These are phyloP conservation scores for Yponomeuta malinellus DNA, from an alignment of 2,888 invertebrate species.

Conservation along the genomic window DNA sequence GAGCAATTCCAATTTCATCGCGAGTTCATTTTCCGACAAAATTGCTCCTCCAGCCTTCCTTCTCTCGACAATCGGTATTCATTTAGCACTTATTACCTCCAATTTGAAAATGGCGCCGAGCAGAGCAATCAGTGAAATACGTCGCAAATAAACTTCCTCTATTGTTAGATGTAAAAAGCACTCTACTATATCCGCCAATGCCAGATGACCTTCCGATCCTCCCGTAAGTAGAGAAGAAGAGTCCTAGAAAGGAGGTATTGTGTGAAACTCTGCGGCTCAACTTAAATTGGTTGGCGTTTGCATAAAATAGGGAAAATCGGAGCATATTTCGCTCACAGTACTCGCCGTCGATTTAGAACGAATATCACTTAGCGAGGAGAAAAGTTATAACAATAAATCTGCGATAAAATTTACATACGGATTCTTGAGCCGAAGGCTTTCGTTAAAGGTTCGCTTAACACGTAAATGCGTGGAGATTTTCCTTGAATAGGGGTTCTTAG, in stretches of 20 bases:
- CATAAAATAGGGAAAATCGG: slow-evolving; percentile 46
- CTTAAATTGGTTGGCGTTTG: slow-evolving; percentile 20
- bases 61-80: slow-evolving; percentile 33
- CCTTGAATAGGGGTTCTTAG: background rate
- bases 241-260: slow-evolving; percentile 23
- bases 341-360: slow-evolving; percentile 29
- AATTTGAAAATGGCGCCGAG: slow-evolving; percentile 42
- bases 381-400: slow-evolving; percentile 69
- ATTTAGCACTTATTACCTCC: slow-evolving; percentile 39
- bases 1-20: background rate
- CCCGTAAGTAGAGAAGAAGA: slow-evolving; percentile 17
- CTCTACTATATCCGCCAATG: slow-evolving; percentile 31
- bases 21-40: background rate
- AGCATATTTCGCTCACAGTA: slow-evolving; percentile 41
- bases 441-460: background rate
- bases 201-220: slow-evolving; percentile 27
- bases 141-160: slow-evolving; percentile 37
- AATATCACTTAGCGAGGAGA: slow-evolving; percentile 66
- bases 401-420: slow-evolving; percentile 64
- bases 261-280: background rate
- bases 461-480: background rate
- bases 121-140: slow-evolving; percentile 45
- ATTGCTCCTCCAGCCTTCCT: background rate
- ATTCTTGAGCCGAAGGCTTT: slow-evolving; percentile 34
- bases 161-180: slow-evolving; percentile 29